Percentiles rank a stretch among this genome's conserved stretches.
Evolutionary conservation across 2,113 vertebrate species (phyloP).

Genomic region (Seriola quinqueradiata): DNA sequence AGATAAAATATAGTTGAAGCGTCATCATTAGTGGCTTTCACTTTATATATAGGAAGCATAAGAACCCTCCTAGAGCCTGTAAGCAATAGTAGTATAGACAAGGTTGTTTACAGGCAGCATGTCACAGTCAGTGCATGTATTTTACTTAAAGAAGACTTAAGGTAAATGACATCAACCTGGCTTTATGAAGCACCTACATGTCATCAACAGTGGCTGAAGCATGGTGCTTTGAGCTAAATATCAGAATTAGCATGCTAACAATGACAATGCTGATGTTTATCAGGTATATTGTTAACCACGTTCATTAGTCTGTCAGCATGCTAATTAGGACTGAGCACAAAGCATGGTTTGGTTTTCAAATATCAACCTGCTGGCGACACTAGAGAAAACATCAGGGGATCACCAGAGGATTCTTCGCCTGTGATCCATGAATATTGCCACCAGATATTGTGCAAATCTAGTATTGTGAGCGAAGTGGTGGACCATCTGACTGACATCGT

Average conservation of each 20-base stretch:
- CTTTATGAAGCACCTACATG: background rate
- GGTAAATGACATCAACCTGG: conserved; percentile 9
- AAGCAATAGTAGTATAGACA: conserved; percentile 7
- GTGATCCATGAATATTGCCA: background rate
- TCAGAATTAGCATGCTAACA: background rate
- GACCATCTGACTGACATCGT: background rate
- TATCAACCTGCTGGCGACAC: background rate
- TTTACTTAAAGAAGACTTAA: conserved; percentile 6
- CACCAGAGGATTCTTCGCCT: background rate
- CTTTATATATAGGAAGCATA: background rate
- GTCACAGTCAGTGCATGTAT: conserved; percentile 3
- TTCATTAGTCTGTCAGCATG: background rate
- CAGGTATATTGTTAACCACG: background rate
- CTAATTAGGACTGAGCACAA: background rate
- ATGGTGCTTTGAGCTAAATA: background rate
- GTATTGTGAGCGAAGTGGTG: background rate
- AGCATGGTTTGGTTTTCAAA: background rate
- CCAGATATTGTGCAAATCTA: background rate
- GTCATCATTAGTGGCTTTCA: conserved; percentile 55
- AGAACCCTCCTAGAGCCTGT: background rate
- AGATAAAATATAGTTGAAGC: conserved; percentile 53
- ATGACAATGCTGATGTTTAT: background rate
- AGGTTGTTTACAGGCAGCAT: conserved; percentile 33
- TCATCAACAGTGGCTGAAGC: background rate
- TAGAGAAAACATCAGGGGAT: background rate